phyloP scores from a whole-genome alignment of 2,113 vertebrate genomes.

The Egretta garzetta region DNA sequence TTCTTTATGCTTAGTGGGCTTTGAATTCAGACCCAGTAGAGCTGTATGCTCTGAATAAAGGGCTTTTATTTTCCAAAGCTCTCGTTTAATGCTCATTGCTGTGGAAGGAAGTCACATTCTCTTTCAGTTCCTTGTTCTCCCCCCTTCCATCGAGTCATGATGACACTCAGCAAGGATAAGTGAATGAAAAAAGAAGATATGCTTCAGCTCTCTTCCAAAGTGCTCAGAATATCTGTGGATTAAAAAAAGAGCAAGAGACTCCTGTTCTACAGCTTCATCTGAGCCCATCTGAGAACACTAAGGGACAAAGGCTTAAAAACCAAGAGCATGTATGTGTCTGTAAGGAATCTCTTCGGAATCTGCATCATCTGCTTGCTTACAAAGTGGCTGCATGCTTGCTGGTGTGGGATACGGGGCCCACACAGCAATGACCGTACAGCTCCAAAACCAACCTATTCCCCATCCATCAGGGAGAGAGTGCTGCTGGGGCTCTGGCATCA shows the following conservation, averaged over 20 bases:
- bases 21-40: neutral
- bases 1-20: neutral
- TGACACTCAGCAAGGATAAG: neutral
- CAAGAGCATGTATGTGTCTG: neutral
- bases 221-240: neutral
- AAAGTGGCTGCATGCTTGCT: neutral
- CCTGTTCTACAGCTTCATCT: neutral
- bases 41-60: neutral
- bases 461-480: neutral
- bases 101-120: neutral
- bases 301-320: neutral
- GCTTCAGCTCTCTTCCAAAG: neutral
- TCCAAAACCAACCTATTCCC: neutral
- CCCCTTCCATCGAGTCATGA: neutral
- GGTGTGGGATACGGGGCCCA: neutral
- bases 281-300: neutral
- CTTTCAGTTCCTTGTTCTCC: neutral
- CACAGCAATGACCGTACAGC: accelerated
- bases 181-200: neutral
- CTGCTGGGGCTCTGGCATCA: accelerated
- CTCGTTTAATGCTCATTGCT: neutral
- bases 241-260: neutral
- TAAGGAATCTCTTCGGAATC: neutral
- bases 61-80: neutral
- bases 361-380: neutral